Conservation (phyloP, 2,888 invertebrate species). For the Lithophane socia region DNA sequence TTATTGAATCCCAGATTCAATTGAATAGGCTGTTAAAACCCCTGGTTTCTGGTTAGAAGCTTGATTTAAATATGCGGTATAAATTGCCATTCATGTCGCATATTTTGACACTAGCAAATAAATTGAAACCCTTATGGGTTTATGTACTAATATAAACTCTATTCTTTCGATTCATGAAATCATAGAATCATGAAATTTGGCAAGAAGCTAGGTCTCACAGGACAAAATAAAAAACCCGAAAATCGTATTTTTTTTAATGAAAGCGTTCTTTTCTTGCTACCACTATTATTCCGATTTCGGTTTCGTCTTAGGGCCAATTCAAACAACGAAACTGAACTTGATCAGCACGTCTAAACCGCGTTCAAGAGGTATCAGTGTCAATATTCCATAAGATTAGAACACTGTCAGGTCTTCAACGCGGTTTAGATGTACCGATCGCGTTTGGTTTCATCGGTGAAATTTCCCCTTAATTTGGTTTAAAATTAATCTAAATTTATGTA, state of each 20-base stretch:
- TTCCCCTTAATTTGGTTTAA: constrained; percentile 20
- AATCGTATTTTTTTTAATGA: no score
- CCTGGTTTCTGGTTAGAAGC: background rate
- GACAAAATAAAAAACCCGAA: background rate
- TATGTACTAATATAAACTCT: background rate
- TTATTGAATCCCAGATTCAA: background rate
- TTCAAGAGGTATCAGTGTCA: background rate
- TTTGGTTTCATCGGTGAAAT: background rate
- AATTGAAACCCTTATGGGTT: background rate
- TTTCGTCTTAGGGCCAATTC: background rate
- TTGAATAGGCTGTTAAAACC: background rate
- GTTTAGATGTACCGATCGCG: background rate
- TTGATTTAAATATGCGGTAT: background rate
- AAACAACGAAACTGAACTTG: background rate
- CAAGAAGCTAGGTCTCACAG: background rate
- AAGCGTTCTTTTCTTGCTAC: no score
- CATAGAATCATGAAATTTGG: background rate
- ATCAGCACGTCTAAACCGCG: background rate
- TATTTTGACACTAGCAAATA: background rate
- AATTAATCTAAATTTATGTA: constrained; percentile 16
- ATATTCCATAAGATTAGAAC: background rate
- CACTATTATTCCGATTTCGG: background rate
- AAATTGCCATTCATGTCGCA: background rate
- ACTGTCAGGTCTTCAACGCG: background rate
- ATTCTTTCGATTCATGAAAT: background rate